Evolutionary conservation across 2,113 vertebrate genomes (phyloP).

Genomic region (Platysternon megacephalum): DNA sequence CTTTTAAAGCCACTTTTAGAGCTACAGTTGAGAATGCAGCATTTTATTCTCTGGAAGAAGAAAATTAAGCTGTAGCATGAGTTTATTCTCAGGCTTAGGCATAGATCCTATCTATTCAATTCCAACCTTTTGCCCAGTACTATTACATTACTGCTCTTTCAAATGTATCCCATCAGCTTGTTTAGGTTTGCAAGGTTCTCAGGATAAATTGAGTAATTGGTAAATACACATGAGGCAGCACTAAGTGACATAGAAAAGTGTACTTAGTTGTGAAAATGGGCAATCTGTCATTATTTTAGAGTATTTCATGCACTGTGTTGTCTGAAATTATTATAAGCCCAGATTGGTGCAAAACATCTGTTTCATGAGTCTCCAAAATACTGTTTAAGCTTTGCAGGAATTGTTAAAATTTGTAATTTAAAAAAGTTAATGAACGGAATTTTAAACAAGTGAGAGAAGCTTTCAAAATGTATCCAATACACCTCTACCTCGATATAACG

Average conservation of each 20-base stretch:
- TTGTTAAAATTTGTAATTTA: background rate
- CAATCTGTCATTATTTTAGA: background rate
- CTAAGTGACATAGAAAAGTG: background rate
- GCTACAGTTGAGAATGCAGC: background rate
- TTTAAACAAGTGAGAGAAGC: background rate
- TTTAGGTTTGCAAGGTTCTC: background rate
- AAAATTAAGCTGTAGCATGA: background rate
- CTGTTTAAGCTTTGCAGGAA: background rate
- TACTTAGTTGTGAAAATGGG: background rate
- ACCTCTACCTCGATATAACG: too few species aligned
- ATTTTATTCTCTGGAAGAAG: background rate
- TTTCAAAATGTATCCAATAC: background rate
- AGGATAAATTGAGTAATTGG: background rate
- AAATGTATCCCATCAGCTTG: background rate
- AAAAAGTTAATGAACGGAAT: background rate
- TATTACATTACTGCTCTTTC: background rate
- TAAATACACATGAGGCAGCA: background rate
- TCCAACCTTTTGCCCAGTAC: background rate
- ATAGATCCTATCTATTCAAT: background rate
- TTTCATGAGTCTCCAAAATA: background rate
- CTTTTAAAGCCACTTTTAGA: background rate
- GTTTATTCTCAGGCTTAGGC: background rate
- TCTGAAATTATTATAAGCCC: background rate
- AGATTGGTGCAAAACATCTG: background rate
- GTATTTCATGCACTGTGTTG: background rate